Conservation (phyloP, 2,797 vertebrate species). For the Balearica regulorum region DNA sequence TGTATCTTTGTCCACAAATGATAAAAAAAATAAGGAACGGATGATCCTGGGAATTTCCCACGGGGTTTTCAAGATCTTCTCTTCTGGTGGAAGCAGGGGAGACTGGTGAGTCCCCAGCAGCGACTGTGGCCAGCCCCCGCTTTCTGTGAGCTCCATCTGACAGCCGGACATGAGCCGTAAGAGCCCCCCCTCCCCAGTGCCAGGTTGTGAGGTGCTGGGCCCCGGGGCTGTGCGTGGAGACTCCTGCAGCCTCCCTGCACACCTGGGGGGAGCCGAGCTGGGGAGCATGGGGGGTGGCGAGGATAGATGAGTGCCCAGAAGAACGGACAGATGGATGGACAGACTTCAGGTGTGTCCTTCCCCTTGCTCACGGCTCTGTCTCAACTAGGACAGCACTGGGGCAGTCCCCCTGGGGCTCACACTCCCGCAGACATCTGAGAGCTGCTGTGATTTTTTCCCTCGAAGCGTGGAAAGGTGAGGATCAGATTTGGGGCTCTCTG, state of each 20-base stretch:
- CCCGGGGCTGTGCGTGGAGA: fast-evolving
- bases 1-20: background rate
- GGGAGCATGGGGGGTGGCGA: background rate
- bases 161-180: background rate
- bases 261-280: no score
- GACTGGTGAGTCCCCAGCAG: background rate
- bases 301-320: fast-evolving
- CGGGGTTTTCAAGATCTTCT: background rate
- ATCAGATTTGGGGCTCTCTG: background rate
- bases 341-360: background rate
- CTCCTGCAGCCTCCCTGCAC: background rate
- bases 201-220: background rate
- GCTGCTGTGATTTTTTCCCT: background rate
- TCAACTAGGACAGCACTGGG: background rate
- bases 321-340: background rate
- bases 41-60: background rate
- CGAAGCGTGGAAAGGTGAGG: background rate
- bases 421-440: background rate
- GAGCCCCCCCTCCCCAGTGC: background rate
- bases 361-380: background rate
- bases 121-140: fast-evolving
- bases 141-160: background rate
- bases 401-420: background rate
- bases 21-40: background rate
- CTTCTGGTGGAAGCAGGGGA: background rate